Evolutionary conservation across 2,797 vertebrate genomes (phyloP), one percentile per base, ranked within the genome.

Genomic region (Enteromius treurensis): DNA sequence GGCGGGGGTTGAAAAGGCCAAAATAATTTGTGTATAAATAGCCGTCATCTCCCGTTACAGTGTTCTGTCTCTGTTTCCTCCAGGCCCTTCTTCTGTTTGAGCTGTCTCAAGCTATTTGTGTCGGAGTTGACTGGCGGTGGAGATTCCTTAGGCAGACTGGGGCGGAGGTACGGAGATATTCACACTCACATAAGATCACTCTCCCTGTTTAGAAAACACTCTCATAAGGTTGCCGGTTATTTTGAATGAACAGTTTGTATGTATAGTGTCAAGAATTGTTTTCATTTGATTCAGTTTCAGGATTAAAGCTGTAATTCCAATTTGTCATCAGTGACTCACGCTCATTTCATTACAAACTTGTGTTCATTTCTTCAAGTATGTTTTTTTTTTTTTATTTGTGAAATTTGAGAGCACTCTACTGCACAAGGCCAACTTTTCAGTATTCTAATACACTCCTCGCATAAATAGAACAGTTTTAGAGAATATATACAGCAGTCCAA

Each of bases 11-110:
- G 21, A 67, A 37, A 67, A 34, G 70, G 26, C 85, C 81, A 82
- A 88, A 93, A 90, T 94, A 86, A 94, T 91, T 92, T 91, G 90
- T 87, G 90, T 92, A 94, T 92, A 92, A 94, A 94, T 95, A 95
- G 92, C 88, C 83, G 71, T 77, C 85, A 75, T 93, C 92, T 95
- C 94, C 87, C 60, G 82, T 95, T 95, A 92, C 94, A 92, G 86
- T 47, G 47, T 79, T 69, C 70, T 81, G 82, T 90, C 86, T 67
- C 1, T 2, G 34, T 84, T 77, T 87, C 34, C 47, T 67, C 55
- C 4, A 15, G 60, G 23, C 23, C 73, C 23, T 81, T 77, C 85
- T 87, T 81, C 8, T 75, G 73, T 68, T 82, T 80, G 85, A 83
- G 69, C 88, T 84, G 90, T 91, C 91, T 93, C 88, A 84, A 87